Percentiles rank a stretch among this genome's conserved stretches.
These are phyloP conservation scores for Megathymus violae DNA, from an alignment of 1,140 invertebrate species.

Conservation along the genomic window DNA sequence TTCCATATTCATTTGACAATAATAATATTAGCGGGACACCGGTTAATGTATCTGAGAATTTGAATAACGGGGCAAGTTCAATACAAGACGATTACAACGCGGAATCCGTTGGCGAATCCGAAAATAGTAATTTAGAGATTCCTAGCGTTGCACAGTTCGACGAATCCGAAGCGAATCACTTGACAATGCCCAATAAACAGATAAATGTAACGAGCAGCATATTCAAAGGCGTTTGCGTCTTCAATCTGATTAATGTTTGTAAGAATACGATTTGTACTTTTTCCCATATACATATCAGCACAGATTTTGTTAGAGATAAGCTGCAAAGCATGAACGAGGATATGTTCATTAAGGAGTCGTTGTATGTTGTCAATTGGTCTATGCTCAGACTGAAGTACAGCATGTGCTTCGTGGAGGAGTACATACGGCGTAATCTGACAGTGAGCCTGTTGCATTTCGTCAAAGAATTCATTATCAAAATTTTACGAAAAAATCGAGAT, in stretches of 20 bases:
- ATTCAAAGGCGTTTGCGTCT: slow-evolving; percentile 59
- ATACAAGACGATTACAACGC: too few relatives aligned
- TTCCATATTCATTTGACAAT: slow-evolving; percentile 10
- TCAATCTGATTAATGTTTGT: slow-evolving; percentile 51
- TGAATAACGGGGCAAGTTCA: not conserved
- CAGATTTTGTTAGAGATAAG: slow-evolving; percentile 27
- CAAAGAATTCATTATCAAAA: slow-evolving; percentile 49
- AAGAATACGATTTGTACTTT: slow-evolving; percentile 52
- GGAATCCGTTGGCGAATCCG: slow-evolving; percentile 2
- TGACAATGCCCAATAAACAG: slow-evolving; percentile 20
- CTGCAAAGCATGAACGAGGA: slow-evolving; percentile 41
- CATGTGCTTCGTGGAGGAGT: slow-evolving; percentile 54
- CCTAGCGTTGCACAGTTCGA: slow-evolving; percentile 34
- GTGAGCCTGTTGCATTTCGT: slow-evolving; percentile 60
- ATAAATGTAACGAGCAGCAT: slow-evolving; percentile 38
- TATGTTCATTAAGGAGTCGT: slow-evolving; percentile 59
- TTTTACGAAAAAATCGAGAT: slow-evolving; percentile 17
- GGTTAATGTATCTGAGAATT: slow-evolving; percentile 6
- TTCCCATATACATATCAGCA: slow-evolving; percentile 38
- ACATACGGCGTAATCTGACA: slow-evolving; percentile 46
- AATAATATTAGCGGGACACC: slow-evolving; percentile 18
- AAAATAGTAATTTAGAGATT: not conserved
- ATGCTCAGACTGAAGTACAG: slow-evolving; percentile 50
- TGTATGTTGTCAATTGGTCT: slow-evolving; percentile 40
- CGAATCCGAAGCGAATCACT: slow-evolving; percentile 3